These are phyloP conservation scores for Diploscapter pachys DNA, from an alignment of 1,140 invertebrate genomes.

Conservation along the genomic window DNA sequence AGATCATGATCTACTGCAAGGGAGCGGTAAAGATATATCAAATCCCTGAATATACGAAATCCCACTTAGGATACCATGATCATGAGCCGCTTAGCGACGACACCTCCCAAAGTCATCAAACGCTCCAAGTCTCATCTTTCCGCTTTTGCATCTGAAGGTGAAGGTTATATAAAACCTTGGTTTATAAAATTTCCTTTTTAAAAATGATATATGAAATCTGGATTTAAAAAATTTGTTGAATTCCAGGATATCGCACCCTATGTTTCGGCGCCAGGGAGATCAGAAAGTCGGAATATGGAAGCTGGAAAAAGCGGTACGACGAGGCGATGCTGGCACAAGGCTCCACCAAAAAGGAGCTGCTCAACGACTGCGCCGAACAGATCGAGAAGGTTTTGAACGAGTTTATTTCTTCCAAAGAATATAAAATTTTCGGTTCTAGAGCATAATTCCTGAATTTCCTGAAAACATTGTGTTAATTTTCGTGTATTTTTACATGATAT, in stretches of 20 bases:
- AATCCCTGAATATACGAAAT: slow-evolving; percentile 81
- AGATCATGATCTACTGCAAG: slow-evolving; percentile 80
- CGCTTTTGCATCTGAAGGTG: slow-evolving; percentile 79
- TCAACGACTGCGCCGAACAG: slow-evolving; percentile 77
- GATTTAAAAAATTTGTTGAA: slow-evolving; percentile 74
- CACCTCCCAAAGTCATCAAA: slow-evolving; percentile 73
- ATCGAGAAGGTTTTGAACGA: slow-evolving; percentile 75
- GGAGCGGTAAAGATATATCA: slow-evolving; percentile 77
- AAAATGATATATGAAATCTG: slow-evolving; percentile 66
- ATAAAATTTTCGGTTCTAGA: slow-evolving; percentile 67
- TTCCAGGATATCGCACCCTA: slow-evolving; percentile 73
- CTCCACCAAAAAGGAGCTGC: slow-evolving; percentile 73
- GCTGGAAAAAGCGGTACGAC: slow-evolving; percentile 76
- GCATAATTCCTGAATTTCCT: not conserved
- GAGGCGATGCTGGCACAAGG: slow-evolving; percentile 71
- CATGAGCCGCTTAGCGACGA: slow-evolving; percentile 79
- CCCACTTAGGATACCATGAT: slow-evolving; percentile 70
- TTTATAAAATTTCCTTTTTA: slow-evolving; percentile 67
- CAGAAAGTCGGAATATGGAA: slow-evolving; percentile 72
- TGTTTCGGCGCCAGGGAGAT: slow-evolving; percentile 81
- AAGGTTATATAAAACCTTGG: slow-evolving; percentile 67
- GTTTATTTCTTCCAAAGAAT: slow-evolving; percentile 65
- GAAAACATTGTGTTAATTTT: not conserved
- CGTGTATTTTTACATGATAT: slow-evolving; percentile 1
- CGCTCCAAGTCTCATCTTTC: slow-evolving; percentile 80